Evolutionary conservation across 1,140 invertebrate genomes (phyloP), one percentile per base, ranked within the genome.

Genomic region (Gonatopus flavifemur): DNA sequence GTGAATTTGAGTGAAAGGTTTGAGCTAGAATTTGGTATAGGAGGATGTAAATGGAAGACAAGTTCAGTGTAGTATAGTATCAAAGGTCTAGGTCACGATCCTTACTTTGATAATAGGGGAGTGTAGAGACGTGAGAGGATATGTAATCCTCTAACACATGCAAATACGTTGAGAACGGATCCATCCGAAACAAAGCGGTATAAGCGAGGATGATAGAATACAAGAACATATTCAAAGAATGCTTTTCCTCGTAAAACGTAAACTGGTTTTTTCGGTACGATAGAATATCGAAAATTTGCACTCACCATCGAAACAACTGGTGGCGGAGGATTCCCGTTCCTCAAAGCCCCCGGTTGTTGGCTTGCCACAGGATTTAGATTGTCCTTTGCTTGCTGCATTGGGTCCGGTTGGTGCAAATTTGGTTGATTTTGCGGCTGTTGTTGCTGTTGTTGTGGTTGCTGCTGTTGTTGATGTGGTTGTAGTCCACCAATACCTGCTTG

Each of bases 301-400:
- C 72, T 76, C 21, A 78, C 76, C 74, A 78, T 78, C 21, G 74
- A 74, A 22, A 78, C 76, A 48, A 78, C 76, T 21, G 76, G 74
- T 43, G 76, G 70, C 21, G 67, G 72, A 33, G 73, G 68, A 49
- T 76, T 76, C 39, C 76, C 76, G 67, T 78, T 78, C 47, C 76
- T 68, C 25, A 78, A 65, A 39, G 65, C 55, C 42, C 67, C 69
- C 41, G 74, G 53, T 67, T 76, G 74, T 59, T 77, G 76, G 61
- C 61, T 70, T 53, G 66, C 66, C 59, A 66, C 67, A 21, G 72
- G 62, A 57, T 76, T 76, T 8, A 78, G 67, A 63, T 66, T 73
- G 60, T 78, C 76, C 63, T 78, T 78, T 51, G 73, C 65, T 44
- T 78, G 74, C 72, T 78, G 75, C 76, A 78, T 78, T 43, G 72